phyloP scores from a whole-genome alignment of 2,888 invertebrate genomes.

The Phrixothrix hirtus region DNA sequence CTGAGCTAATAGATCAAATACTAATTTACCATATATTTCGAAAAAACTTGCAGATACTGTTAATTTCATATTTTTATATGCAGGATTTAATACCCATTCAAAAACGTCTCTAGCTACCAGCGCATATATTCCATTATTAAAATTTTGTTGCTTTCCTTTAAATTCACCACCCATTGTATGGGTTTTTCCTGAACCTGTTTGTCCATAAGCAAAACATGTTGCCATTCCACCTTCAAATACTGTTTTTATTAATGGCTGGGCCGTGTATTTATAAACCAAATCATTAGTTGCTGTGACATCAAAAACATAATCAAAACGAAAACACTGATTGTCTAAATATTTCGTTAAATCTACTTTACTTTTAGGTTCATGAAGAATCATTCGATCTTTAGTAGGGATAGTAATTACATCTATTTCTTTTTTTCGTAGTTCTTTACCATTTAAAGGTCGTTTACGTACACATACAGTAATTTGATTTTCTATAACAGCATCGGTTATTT shows the following conservation, averaged over 20 bases:
- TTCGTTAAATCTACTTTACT: constrained; percentile 97
- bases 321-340: constrained; percentile 96
- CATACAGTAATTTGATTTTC: constrained; percentile 98
- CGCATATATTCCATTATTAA: constrained; percentile 96
- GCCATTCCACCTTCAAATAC: constrained; percentile 99
- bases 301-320: constrained; percentile 98
- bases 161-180: constrained; percentile 99
- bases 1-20: constrained; percentile 85
- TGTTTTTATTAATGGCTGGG: constrained; percentile 96
- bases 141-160: constrained; percentile 87
- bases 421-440: constrained; percentile 82
- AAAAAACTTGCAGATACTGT: constrained; percentile 95
- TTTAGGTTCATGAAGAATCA: constrained; percentile 91
- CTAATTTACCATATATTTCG: constrained; percentile 98
- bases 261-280: constrained; percentile 96
- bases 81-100: constrained; percentile 61
- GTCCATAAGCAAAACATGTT: constrained; percentile 99
- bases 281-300: constrained; percentile 95
- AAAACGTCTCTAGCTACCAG: constrained; percentile 96
- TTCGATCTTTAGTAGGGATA: constrained; percentile 84
- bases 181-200: constrained; percentile 96
- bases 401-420: constrained; percentile 97
- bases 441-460: constrained; percentile 94
- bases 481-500: constrained; percentile 79
- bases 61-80: constrained; percentile 82